These are phyloP conservation scores for Odontocerum albicorne DNA, from an alignment of 2,888 invertebrate species.

Conservation along the genomic window DNA sequence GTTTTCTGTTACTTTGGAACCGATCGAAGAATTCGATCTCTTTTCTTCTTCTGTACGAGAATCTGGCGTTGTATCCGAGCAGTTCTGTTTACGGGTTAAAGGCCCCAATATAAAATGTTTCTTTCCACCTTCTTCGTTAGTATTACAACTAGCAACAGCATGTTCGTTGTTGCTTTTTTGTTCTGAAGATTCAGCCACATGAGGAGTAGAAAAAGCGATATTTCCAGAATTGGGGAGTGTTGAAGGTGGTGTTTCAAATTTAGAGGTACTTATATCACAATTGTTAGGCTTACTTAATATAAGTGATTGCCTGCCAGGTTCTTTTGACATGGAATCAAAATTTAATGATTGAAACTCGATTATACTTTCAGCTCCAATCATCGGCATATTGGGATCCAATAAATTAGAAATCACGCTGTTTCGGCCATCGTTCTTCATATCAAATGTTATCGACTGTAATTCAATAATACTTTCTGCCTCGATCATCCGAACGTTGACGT, in stretches of 20 bases:
- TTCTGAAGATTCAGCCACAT: no score
- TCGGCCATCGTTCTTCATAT: neutral
- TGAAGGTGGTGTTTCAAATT: constrained; percentile 16
- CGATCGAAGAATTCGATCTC: neutral
- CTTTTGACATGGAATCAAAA: constrained; percentile 12
- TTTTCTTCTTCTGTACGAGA: neutral
- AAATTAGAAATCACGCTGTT: neutral
- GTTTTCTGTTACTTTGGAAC: constrained; percentile 6
- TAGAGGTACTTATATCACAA: constrained; percentile 16
- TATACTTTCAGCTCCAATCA: constrained; percentile 30
- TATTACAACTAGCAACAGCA: no score
- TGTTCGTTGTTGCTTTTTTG: no score
- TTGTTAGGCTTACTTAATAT: constrained; percentile 8
- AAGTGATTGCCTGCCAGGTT: constrained; percentile 13
- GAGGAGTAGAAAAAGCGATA: no score
- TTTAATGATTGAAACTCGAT: constrained; percentile 24
- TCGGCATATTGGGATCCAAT: constrained; percentile 10
- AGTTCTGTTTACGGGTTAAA: constrained; percentile 28
- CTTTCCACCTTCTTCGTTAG: no score
- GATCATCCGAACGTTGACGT: constrained; percentile 13
- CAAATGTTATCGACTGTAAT: constrained; percentile 15
- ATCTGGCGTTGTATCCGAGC: constrained; percentile 6
- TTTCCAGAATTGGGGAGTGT: no score
- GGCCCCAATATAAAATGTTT: constrained; percentile 30
- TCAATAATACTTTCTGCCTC: constrained; percentile 31